Evolutionary conservation across 2,797 vertebrate species (phyloP).

Genomic region (Parambassis ranga): DNA sequence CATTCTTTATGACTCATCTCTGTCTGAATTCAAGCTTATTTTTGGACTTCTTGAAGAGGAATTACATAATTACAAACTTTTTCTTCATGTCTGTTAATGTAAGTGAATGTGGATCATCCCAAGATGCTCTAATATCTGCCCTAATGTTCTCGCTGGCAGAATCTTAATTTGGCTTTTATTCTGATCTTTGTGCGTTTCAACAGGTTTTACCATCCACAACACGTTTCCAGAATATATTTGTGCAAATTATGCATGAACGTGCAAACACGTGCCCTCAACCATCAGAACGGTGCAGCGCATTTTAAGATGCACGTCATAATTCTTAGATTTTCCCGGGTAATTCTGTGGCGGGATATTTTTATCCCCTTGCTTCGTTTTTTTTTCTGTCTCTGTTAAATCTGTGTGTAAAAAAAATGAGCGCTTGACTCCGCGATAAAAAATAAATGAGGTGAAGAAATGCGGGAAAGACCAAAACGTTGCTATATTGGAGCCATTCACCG

Average conservation of each 20-base stretch:
- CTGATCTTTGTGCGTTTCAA: no score
- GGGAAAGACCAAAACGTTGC: slow-evolving; percentile 67
- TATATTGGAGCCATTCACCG: slow-evolving; percentile 67
- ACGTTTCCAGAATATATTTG: no score
- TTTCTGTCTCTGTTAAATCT: background rate
- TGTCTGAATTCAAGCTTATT: background rate
- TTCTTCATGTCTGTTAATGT: no score
- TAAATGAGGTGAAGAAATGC: slow-evolving; percentile 13
- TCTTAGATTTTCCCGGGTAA: slow-evolving; percentile 12
- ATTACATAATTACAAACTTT: no score
- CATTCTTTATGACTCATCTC: background rate
- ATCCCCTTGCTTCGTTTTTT: background rate
- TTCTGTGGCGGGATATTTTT: slow-evolving; percentile 22
- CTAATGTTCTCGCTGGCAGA: no score
- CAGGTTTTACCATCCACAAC: no score
- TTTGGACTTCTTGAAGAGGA: background rate
- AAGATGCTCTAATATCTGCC: no score
- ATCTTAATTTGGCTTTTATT: no score
- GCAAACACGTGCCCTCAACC: slow-evolving; percentile 1
- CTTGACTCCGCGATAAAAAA: slow-evolving; percentile 34
- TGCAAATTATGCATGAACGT: background rate
- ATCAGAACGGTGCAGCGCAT: slow-evolving; percentile 14
- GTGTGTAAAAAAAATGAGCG: background rate
- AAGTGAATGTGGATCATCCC: no score
- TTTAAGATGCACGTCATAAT: slow-evolving; percentile 21